A percentile compares a stretch with the other conserved stretches of the same genome.
phyloP scores from a whole-genome alignment of 2,888 invertebrate genomes.

The Thymelicus sylvestris region DNA sequence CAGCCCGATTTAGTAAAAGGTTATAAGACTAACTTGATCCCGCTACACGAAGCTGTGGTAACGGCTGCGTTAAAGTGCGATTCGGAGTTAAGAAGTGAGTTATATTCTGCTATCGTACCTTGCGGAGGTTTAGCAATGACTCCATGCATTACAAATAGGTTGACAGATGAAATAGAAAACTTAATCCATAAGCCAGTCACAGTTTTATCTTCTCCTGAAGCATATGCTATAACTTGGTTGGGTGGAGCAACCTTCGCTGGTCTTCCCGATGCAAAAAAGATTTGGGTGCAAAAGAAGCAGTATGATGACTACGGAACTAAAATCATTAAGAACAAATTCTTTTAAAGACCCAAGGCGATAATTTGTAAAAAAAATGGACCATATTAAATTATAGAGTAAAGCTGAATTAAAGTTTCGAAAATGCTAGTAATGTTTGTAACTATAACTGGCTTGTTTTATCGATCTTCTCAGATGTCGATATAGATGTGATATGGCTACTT shows the following conservation, averaged over 20 bases:
- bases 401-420: no score
- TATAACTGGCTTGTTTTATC: no score
- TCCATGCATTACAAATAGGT: conserved; percentile 59
- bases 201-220: conserved; percentile 56
- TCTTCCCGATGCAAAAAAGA: conserved; percentile 54
- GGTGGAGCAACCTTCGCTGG: conserved; percentile 72
- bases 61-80: conserved; percentile 61
- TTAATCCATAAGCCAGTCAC: conserved; percentile 49
- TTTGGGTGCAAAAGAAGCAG: conserved; percentile 65
- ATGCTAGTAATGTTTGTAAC: no score
- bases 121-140: conserved; percentile 65
- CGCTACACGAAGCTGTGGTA: conserved; percentile 57
- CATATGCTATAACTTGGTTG: conserved; percentile 64
- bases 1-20: conserved; percentile 57
- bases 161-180: conserved; percentile 55
- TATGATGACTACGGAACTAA: conserved; percentile 68
- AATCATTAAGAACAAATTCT: conserved; percentile 66
- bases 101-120: conserved; percentile 57
- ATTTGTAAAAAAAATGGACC: no score
- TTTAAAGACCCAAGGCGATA: conserved; percentile 13
- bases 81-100: conserved; percentile 52
- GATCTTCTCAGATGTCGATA: no score
- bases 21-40: conserved; percentile 44
- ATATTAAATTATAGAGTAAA: no score
- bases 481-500: no score